These are phyloP conservation scores for Chascanopsetta lugubris DNA, from an alignment of 2,113 vertebrate genomes.

Conservation along the genomic window DNA sequence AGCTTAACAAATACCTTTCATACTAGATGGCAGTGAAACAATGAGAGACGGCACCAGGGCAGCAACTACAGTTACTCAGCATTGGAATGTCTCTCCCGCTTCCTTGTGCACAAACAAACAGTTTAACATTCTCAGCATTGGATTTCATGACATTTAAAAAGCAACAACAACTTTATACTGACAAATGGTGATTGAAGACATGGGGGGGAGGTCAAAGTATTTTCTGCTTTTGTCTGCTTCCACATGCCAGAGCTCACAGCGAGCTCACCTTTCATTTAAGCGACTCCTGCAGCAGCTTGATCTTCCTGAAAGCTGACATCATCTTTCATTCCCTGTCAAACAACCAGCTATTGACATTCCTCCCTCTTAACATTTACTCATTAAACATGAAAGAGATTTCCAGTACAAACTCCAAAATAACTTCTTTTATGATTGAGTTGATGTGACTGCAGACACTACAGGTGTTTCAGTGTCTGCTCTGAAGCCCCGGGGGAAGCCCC, in stretches of 20 bases:
- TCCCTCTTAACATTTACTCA: conserved; percentile 47
- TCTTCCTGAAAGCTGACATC: conserved; percentile 44
- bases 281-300: conserved; percentile 34
- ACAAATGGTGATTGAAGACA: conserved; percentile 36
- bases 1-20: conserved; percentile 56
- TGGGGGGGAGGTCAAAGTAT: neutral
- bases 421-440: conserved; percentile 12
- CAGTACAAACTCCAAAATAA: conserved; percentile 2
- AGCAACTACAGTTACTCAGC: conserved; percentile 51
- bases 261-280: conserved; percentile 48
- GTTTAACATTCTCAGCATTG: conserved; percentile 24
- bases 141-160: conserved; percentile 23
- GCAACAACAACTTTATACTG: conserved; percentile 12
- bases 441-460: conserved; percentile 17
- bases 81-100: conserved; percentile 43
- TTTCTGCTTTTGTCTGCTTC: conserved; percentile 30
- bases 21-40: conserved; percentile 62
- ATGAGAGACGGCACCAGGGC: conserved; percentile 52
- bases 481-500: conserved; percentile 5
- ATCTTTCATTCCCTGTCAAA: conserved; percentile 52
- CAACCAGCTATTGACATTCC: conserved; percentile 26
- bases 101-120: conserved; percentile 41
- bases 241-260: conserved; percentile 30
- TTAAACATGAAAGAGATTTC: conserved; percentile 46
- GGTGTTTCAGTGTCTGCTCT: conserved; percentile 6